These are phyloP conservation scores for Steinernema scapterisci DNA, from an alignment of 2,888 invertebrate genomes.

Conservation along the genomic window DNA sequence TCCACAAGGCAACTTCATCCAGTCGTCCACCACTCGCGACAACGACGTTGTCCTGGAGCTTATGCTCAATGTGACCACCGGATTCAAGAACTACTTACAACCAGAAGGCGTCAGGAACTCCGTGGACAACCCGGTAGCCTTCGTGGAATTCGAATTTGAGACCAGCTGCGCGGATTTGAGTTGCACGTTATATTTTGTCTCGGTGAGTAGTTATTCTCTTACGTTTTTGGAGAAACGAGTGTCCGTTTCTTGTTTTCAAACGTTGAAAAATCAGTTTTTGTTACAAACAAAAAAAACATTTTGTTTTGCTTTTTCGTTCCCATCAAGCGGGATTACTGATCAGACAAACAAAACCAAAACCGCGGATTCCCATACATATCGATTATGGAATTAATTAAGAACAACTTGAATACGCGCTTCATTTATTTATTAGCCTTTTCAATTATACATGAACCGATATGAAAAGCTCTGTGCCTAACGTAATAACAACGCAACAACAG, in stretches of 20 bases:
- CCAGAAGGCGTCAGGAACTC: slow-evolving; percentile 40
- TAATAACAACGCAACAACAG: too few relatives aligned
- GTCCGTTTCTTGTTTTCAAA: neutral
- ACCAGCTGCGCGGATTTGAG: slow-evolving; percentile 70
- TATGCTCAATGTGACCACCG: slow-evolving; percentile 53
- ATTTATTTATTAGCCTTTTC: too few relatives aligned
- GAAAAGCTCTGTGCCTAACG: too few relatives aligned
- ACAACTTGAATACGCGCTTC: too few relatives aligned
- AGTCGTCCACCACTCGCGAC: slow-evolving; percentile 71
- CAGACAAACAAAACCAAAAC: neutral
- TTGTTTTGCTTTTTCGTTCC: too few relatives aligned
- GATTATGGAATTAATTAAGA: too few relatives aligned
- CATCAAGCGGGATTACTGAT: too few relatives aligned
- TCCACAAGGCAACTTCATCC: slow-evolving; percentile 70
- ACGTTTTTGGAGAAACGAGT: slow-evolving; percentile 12
- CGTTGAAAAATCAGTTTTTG: neutral
- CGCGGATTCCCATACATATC: too few relatives aligned
- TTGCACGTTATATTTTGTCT: slow-evolving; percentile 72
- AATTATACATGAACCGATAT: too few relatives aligned
- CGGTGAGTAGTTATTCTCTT: slow-evolving; percentile 70
- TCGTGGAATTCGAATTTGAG: slow-evolving; percentile 72
- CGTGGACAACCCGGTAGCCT: slow-evolving; percentile 69
- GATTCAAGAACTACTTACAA: slow-evolving; percentile 64
- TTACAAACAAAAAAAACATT: too few relatives aligned
- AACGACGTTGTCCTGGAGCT: slow-evolving; percentile 71